Evolutionary conservation across 2,113 vertebrate species (phyloP), one percentile per base, ranked within the genome.

Genomic region (Poecile atricapillus): DNA sequence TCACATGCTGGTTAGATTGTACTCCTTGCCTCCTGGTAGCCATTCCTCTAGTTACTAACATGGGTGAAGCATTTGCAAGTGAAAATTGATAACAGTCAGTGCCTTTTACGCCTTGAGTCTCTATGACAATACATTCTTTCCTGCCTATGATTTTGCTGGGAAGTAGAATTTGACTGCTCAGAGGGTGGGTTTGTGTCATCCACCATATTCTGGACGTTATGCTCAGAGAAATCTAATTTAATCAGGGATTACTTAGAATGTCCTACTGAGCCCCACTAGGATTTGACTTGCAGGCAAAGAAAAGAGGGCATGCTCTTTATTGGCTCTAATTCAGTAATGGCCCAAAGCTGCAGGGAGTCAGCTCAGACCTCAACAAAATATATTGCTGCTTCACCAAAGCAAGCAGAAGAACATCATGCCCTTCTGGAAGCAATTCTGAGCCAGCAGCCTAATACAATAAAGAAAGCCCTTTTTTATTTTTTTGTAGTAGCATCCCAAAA

Each of bases 241-340:
- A 89, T 89, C 73, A 62, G 77, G 74, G 33, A 69, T 95, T 95
- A 94, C 28, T 73, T 60, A 39, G 56, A 52, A 56, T 68, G 60
- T 78, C 77, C 69, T 88, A 43, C 77, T 68, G 93, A 96, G 83
- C 31, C 78, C 68, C 58, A 53, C 91, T 41, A 95, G 58, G 64
- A 56, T 94, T 60, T 87, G 58, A 93, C 87, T 91, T 84, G 87
- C 80, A 92, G 95, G 89, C 83, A 68, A 65, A 91, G 74, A 68
- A 94, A 94, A 89, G 74, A 89, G 77, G 81, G 58, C 74, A 84
- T 1, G 22, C 33, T 39, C 62, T 84, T 96, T 84, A 92, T 76
- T 78, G 37, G 69, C 62, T 95, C 14, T 89, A 91, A 91, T 91
- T 94, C 87, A 82, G 77, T 95, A 93, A 91, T 50, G 73, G 83